phyloP scores from a whole-genome alignment of 2,888 invertebrate genomes.

The Leptarthrus brevirostris region DNA sequence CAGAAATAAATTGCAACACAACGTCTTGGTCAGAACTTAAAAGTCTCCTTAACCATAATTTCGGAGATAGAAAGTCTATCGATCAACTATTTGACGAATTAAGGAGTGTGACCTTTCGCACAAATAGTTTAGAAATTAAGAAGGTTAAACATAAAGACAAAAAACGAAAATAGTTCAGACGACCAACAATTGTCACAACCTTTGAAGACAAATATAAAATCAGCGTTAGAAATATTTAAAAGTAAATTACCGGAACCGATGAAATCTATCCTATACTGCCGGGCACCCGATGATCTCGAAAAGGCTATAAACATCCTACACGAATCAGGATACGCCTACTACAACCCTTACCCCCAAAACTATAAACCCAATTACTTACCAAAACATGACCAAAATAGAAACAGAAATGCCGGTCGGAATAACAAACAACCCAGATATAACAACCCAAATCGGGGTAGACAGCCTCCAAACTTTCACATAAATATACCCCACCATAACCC shows the following conservation, averaged over 20 bases:
- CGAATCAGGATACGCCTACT: not conserved
- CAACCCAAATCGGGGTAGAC: not conserved
- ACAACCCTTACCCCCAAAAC: not conserved
- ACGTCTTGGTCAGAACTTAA: conserved; percentile 7
- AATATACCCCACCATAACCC: no score
- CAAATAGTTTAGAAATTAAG: conserved; percentile 23
- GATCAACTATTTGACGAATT: conserved; percentile 49
- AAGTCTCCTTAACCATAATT: conserved; percentile 41
- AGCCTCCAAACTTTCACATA: not conserved
- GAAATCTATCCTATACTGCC: not conserved
- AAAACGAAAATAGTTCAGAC: not conserved
- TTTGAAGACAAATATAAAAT: not conserved
- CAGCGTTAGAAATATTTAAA: not conserved
- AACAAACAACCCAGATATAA: not conserved
- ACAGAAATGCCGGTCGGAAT: not conserved
- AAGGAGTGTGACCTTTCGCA: conserved; percentile 16
- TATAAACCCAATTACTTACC: no score
- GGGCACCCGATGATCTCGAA: not conserved
- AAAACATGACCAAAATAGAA: no score
- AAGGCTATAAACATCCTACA: not conserved
- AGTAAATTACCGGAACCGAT: not conserved
- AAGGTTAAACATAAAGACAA: not conserved
- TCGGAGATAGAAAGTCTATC: conserved; percentile 44
- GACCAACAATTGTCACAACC: not conserved
- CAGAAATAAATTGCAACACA: conserved; percentile 35